These are phyloP conservation scores for Drosophila robusta DNA, from an alignment of 2,888 invertebrate genomes.

Conservation along the genomic window DNA sequence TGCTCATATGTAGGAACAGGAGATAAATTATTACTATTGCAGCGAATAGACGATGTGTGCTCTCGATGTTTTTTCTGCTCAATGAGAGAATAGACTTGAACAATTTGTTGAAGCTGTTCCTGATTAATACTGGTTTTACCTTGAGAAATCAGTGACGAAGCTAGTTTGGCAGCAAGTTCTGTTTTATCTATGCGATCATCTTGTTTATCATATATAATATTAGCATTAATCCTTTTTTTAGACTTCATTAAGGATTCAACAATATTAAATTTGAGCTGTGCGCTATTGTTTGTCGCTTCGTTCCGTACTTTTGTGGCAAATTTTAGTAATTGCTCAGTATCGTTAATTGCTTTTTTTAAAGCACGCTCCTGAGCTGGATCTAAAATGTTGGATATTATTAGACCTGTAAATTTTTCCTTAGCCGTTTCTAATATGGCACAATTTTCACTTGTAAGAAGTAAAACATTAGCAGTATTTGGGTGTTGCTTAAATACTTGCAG, in stretches of 20 bases:
- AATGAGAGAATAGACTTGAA: conserved; percentile 88
- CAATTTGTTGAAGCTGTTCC: conserved; percentile 91
- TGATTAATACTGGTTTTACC: conserved; percentile 93
- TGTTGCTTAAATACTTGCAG: conserved; percentile 78
- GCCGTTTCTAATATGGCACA: conserved; percentile 86
- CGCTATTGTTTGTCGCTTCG: conserved; percentile 2
- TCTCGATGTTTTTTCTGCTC: conserved; percentile 78
- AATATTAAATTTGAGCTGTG: background rate
- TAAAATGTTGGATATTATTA: conserved; percentile 89
- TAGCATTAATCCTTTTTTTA: background rate
- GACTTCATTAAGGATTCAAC: background rate
- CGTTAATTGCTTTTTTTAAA: conserved; percentile 89
- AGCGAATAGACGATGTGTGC: background rate
- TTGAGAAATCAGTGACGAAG: conserved; percentile 91
- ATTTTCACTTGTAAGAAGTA: conserved; percentile 89
- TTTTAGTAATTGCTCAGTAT: conserved; percentile 87
- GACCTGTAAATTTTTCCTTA: conserved; percentile 85
- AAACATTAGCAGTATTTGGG: conserved; percentile 89
- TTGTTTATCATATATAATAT: conserved; percentile 6
- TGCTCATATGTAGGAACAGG: background rate
- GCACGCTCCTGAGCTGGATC: conserved; percentile 87
- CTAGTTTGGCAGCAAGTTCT: conserved; percentile 90
- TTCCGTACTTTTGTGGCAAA: conserved; percentile 83
- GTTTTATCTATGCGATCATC: conserved; percentile 80
- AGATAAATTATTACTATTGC: background rate